Percentiles rank a stretch among this genome's conserved stretches.
Evolutionary conservation across 1,140 invertebrate genomes (phyloP).

Genomic region (Camponotus vicinus): DNA sequence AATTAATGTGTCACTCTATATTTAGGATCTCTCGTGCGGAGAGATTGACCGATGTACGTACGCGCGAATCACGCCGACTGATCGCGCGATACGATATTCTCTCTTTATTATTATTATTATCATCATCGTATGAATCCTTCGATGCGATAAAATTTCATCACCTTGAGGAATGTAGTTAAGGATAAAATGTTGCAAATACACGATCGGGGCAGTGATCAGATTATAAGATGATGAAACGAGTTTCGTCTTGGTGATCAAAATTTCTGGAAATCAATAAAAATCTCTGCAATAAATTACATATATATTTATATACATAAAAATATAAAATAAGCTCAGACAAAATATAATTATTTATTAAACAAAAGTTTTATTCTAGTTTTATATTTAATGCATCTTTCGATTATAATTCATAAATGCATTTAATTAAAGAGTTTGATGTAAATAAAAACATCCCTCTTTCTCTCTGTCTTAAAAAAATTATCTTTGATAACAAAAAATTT

Average conservation of each 20-base stretch:
- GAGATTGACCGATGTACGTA: slow-evolving; percentile 32
- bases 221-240: not conserved
- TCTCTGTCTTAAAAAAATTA: too few species aligned
- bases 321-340: not conserved
- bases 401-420: too few species aligned
- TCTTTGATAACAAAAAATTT: too few species aligned
- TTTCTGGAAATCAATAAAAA: not conserved
- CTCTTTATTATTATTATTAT: slow-evolving; percentile 6
- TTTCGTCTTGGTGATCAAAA: not conserved
- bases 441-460: too few species aligned
- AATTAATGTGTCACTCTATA: slow-evolving; percentile 85
- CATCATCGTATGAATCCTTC: not conserved
- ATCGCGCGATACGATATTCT: slow-evolving; percentile 7
- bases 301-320: not conserved
- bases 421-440: too few species aligned
- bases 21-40: slow-evolving; percentile 74
- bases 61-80: slow-evolving; percentile 24
- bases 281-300: not conserved
- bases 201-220: not conserved
- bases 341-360: slow-evolving; percentile 10
- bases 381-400: not conserved
- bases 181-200: not conserved
- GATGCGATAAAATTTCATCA: not conserved
- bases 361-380: not conserved
- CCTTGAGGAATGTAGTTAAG: not conserved